A percentile compares a stretch with the other conserved stretches of the same genome.
phyloP scores from a whole-genome alignment of 2,113 vertebrate genomes.

The Indicator indicator region DNA sequence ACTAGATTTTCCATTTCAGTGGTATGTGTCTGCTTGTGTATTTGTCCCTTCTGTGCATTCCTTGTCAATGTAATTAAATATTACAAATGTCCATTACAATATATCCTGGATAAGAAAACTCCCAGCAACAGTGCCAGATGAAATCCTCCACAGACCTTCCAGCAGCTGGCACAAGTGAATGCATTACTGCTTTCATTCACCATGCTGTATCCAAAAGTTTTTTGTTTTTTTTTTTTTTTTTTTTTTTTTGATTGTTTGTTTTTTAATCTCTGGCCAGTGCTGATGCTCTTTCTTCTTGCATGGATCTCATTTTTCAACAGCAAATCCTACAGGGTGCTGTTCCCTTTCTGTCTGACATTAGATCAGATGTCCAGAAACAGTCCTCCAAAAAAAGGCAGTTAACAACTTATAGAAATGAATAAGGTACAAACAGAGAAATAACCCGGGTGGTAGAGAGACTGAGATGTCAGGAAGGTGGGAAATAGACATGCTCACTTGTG shows the following conservation, averaged over 20 bases:
- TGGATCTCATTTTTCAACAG: background rate
- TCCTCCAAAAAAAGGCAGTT: background rate
- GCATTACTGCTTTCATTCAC: background rate
- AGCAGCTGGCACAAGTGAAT: background rate
- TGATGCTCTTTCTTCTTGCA: background rate
- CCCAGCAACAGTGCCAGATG: background rate
- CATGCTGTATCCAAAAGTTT: background rate
- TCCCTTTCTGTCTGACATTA: background rate
- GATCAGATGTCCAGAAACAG: background rate
- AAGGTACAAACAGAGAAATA: background rate
- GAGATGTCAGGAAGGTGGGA: background rate
- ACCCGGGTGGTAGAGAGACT: background rate
- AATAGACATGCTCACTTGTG: background rate
- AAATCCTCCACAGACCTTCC: background rate
- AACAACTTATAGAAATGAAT: background rate
- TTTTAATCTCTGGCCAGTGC: background rate
- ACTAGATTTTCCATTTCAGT: background rate
- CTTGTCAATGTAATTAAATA: conserved; percentile 29
- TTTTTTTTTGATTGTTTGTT: background rate
- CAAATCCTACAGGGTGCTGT: rapidly evolving
- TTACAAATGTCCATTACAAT: background rate
- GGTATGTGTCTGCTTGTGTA: background rate
- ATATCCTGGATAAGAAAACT: background rate
- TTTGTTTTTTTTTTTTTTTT: background rate
- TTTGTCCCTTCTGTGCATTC: background rate